phyloP scores from a whole-genome alignment of 2,113 vertebrate genomes.

The Clarias macrocephalus region DNA sequence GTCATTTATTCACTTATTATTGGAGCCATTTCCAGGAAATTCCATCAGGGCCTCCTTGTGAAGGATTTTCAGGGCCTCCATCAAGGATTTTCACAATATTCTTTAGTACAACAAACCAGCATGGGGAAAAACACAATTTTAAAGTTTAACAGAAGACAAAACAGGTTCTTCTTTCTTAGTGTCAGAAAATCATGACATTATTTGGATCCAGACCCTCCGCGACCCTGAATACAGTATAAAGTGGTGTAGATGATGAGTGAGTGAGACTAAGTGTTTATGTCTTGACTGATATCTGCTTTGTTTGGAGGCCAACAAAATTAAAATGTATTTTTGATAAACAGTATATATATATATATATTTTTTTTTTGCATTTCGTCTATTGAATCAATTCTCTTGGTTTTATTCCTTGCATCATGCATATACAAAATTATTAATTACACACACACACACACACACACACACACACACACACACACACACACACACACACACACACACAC shows the following conservation, averaged over 20 bases:
- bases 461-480: too few species aligned
- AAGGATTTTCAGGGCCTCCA: too few species aligned
- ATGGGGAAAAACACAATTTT: background rate
- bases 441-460: too few species aligned
- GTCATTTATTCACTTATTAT: background rate
- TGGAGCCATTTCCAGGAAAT: background rate
- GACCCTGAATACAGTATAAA: too few species aligned
- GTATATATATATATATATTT: too few species aligned
- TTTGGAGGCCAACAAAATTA: background rate
- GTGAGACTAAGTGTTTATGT: too few species aligned
- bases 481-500: too few species aligned
- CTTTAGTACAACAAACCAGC: background rate
- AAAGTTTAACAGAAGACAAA: background rate
- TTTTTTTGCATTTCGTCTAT: too few species aligned
- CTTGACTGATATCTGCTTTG: background rate
- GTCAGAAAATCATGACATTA: too few species aligned
- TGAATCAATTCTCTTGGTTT: background rate
- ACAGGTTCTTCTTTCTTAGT: background rate
- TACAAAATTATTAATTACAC: background rate
- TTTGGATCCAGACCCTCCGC: too few species aligned
- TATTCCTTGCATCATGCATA: background rate
- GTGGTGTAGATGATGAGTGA: too few species aligned
- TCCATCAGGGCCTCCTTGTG: background rate
- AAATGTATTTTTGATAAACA: background rate
- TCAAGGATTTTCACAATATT: slow-evolving; percentile 1